phyloP scores from a whole-genome alignment of 2,797 vertebrate species.

The Sebastes oblongus region DNA sequence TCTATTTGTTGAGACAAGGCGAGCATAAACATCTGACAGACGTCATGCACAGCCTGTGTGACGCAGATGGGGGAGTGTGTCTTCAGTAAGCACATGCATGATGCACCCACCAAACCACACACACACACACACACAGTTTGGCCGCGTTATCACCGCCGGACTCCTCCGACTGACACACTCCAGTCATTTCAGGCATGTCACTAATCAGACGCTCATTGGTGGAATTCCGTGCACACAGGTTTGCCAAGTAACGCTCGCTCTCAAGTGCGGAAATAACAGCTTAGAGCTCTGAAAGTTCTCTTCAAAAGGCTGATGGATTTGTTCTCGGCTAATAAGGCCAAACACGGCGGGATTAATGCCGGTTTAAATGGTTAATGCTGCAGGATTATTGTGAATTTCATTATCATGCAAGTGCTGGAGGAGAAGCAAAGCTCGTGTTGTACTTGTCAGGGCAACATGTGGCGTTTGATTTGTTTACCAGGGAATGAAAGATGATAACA shows the following conservation, averaged over 20 bases:
- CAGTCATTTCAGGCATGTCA: slow-evolving; percentile 44
- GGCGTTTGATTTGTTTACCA: slow-evolving; percentile 24
- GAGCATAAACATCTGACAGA: slow-evolving; percentile 41
- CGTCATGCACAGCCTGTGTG: slow-evolving; percentile 52
- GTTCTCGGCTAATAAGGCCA: slow-evolving; percentile 45
- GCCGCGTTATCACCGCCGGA: slow-evolving; percentile 11
- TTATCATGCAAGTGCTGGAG: slow-evolving; percentile 11
- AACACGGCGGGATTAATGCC: slow-evolving; percentile 56
- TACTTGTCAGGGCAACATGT: not conserved
- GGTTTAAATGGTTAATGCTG: slow-evolving; percentile 46
- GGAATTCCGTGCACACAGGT: slow-evolving; percentile 22
- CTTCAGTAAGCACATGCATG: slow-evolving; percentile 28
- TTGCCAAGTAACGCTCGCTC: slow-evolving; percentile 38
- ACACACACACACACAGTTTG: not conserved
- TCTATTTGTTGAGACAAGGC: slow-evolving; percentile 46
- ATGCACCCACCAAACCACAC: not conserved
- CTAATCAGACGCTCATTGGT: slow-evolving; percentile 34
- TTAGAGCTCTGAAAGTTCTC: slow-evolving; percentile 40
- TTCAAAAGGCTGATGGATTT: slow-evolving; percentile 41
- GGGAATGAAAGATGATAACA: not conserved
- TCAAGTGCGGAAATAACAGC: slow-evolving; percentile 41
- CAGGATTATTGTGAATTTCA: slow-evolving; percentile 45
- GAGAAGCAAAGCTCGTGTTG: slow-evolving; percentile 4
- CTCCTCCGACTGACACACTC: slow-evolving; percentile 36
- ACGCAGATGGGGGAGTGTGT: slow-evolving; percentile 63